Base-by-base conservation (phyloP, 2,113 vertebrate genomes). In the Poeciliopsis occidentalis region DNA sequence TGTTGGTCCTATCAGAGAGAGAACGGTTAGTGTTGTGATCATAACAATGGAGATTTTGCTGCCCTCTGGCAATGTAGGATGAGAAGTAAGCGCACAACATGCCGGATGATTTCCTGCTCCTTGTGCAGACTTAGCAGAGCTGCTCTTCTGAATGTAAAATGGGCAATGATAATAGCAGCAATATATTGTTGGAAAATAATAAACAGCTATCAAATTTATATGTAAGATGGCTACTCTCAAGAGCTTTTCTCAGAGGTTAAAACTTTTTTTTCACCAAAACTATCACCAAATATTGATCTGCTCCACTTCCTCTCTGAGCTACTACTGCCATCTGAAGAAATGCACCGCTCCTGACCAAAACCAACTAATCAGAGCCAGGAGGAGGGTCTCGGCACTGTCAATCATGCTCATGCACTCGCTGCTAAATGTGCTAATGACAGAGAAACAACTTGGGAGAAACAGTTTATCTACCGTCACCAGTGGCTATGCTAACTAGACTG, bases 161-260 rank as follows among this genome's bases (percentile, higher is more conserved):
- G 75, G 73, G n/a, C 64, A 80, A 31, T 2, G 12, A 67, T 68
- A 64, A 4, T 3, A 4, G 19, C 65, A 8, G 10, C 10, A 10
- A 60, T 44, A 17, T 70, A 15, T 63, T 67, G 80, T 83, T 71
- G 71, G 71, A 78, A 84, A 66, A 34, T 79, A 90, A 85, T 76
- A 76, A 75, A 79, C 71, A 78, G 74, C 75, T 81, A 37, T 37
- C 68, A 70, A 67, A 79, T 77, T 60, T 72, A 74, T 84, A 73
- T 76, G 73, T 72, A 71, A 80, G 88, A 69, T 75, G 73, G 63
- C 37, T 60, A 30, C 65, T 73, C 70, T 87, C 81, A 87, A 90
- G 85, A 83, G 85, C 74, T 79, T 39, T 72, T 81, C 80, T 82
- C 57, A 70, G 47, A 75, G 84, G 80, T 84, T 39, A 76, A 81